phyloP scores from a whole-genome alignment of 2,888 invertebrate genomes.

The Bellardia bayeri region DNA sequence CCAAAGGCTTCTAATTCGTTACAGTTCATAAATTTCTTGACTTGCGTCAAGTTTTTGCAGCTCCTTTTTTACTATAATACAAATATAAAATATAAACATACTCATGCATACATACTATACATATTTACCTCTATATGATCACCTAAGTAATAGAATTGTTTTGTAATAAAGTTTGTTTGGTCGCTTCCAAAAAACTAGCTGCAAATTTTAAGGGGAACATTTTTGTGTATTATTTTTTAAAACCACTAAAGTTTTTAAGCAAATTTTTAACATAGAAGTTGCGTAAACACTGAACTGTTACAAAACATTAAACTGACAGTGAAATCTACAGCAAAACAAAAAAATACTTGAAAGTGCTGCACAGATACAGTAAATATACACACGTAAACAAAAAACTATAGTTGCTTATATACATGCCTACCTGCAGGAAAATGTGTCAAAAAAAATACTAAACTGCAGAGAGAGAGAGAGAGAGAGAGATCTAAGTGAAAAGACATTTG shows the following conservation, averaged over 20 bases:
- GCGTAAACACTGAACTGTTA: constrained; percentile 35
- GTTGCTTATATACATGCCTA: neutral
- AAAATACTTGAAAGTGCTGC: neutral
- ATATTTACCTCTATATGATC: neutral
- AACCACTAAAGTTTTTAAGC: constrained; percentile 8
- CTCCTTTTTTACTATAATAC: neutral
- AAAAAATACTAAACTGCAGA: neutral
- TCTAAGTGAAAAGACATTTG: constrained; percentile 11
- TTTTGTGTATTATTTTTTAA: neutral
- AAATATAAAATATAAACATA: neutral
- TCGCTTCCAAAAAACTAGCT: constrained; percentile 38
- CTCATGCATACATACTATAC: neutral
- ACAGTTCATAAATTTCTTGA: constrained; percentile 65
- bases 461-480: neutral
- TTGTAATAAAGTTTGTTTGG: constrained; percentile 32
- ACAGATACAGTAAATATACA: neutral
- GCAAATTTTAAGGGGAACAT: constrained; percentile 3
- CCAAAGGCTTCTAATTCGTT: constrained; percentile 56
- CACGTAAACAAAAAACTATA: neutral
- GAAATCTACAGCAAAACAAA: constrained; percentile 17
- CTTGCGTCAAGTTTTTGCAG: constrained; percentile 42
- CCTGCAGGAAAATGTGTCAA: neutral
- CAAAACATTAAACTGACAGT: constrained; percentile 40
- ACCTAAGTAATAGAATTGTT: neutral
- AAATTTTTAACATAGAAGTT: constrained; percentile 5